Percentiles rank a stretch among this genome's conserved stretches.
Evolutionary conservation across 2,113 vertebrate species (phyloP).

Genomic region (Murina feae): DNA sequence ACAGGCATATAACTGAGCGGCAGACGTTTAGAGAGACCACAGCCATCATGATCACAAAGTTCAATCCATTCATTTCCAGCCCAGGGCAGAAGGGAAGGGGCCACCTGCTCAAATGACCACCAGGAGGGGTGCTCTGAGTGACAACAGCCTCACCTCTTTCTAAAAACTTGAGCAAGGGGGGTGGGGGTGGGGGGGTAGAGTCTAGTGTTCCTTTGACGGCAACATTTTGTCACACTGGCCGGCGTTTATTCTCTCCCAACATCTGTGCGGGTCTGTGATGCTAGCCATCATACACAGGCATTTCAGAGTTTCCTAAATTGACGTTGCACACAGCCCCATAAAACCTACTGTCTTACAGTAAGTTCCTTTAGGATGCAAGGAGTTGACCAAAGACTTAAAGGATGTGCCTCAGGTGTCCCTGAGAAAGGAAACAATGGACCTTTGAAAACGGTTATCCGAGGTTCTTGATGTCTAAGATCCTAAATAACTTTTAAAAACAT

Average conservation of each 20-base stretch:
- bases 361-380: not conserved
- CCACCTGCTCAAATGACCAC: not conserved
- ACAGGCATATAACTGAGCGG: accelerated
- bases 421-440: not conserved
- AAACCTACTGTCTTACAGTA: not conserved
- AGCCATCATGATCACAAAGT: not conserved
- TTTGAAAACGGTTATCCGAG: not conserved
- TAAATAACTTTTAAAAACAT: not conserved
- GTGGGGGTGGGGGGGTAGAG: not conserved
- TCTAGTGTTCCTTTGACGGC: not conserved
- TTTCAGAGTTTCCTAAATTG: not conserved
- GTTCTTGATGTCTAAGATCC: not conserved
- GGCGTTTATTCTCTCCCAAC: not conserved
- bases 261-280: not conserved
- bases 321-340: not conserved
- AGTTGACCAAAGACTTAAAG: not conserved
- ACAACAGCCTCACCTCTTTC: not conserved
- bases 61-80: not conserved
- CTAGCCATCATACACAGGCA: not conserved
- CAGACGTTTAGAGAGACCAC: not conserved
- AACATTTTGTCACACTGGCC: not conserved
- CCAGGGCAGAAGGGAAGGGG: not conserved
- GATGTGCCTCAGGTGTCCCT: not conserved
- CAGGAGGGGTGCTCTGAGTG: not conserved
- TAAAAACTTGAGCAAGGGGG: not conserved